phyloP scores from a whole-genome alignment of 2,113 vertebrate genomes.

The Calcarius ornatus region DNA sequence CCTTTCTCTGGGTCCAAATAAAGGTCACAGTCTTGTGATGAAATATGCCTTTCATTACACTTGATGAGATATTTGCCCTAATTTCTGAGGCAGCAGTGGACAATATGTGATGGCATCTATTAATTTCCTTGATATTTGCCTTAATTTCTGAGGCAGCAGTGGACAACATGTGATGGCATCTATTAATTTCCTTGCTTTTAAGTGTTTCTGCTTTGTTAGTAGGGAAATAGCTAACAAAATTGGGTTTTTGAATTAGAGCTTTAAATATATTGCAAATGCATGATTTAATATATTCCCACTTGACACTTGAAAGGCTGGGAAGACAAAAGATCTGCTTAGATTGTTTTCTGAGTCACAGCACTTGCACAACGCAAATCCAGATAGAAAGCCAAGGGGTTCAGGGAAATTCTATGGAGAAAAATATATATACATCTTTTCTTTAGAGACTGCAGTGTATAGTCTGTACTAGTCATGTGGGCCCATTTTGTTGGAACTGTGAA shows the following conservation, averaged over 20 bases:
- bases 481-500: not conserved
- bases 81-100: not conserved
- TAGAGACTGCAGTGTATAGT: not conserved
- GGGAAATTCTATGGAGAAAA: not conserved
- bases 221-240: conserved; percentile 11
- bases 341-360: not conserved
- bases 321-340: not conserved
- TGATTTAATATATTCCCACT: not conserved
- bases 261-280: not conserved
- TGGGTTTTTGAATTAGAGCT: not conserved
- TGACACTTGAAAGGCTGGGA: not conserved
- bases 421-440: not conserved
- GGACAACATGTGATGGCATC: not conserved
- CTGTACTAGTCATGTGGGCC: not conserved
- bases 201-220: conserved; percentile 1
- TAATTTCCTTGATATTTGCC: conserved; percentile 15
- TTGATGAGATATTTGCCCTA: conserved; percentile 2
- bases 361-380: not conserved
- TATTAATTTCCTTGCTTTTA: conserved; percentile 40
- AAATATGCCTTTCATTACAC: conserved; percentile 14
- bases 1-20: not conserved
- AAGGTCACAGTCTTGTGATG: not conserved
- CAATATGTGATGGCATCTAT: not conserved
- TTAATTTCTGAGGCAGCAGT: not conserved
- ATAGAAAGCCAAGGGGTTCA: not conserved